Evolutionary conservation across 2,113 vertebrate genomes (phyloP).

Genomic region (Phalacrocorax pelagicus): DNA sequence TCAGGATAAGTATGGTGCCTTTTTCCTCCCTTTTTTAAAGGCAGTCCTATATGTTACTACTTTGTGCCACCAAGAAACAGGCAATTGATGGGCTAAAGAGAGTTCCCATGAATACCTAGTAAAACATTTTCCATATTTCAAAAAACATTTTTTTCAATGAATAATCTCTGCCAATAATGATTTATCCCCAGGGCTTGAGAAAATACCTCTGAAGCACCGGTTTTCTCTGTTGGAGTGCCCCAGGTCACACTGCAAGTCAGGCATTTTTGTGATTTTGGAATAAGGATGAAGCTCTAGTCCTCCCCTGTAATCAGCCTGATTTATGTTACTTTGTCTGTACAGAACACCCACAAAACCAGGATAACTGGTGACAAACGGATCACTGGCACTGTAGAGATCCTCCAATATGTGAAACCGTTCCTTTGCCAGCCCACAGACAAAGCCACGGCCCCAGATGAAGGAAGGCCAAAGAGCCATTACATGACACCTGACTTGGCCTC

Average conservation of each 20-base stretch:
- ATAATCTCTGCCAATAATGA: background rate
- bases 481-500: accelerated
- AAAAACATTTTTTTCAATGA: background rate
- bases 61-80: background rate
- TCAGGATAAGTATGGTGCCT: background rate
- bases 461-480: background rate
- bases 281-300: background rate
- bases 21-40: background rate
- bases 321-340: background rate
- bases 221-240: background rate
- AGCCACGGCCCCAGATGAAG: background rate
- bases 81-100: background rate
- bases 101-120: background rate
- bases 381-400: background rate
- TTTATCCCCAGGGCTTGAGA: background rate
- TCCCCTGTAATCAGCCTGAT: background rate
- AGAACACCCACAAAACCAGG: background rate
- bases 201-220: background rate
- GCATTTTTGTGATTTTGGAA: background rate
- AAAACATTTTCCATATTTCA: background rate
- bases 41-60: background rate
- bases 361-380: background rate
- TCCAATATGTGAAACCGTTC: background rate
- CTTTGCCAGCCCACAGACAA: background rate
- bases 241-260: accelerated